Base-by-base conservation (phyloP, 2,797 vertebrate species). In the Tympanoctomys barrerae region DNA sequence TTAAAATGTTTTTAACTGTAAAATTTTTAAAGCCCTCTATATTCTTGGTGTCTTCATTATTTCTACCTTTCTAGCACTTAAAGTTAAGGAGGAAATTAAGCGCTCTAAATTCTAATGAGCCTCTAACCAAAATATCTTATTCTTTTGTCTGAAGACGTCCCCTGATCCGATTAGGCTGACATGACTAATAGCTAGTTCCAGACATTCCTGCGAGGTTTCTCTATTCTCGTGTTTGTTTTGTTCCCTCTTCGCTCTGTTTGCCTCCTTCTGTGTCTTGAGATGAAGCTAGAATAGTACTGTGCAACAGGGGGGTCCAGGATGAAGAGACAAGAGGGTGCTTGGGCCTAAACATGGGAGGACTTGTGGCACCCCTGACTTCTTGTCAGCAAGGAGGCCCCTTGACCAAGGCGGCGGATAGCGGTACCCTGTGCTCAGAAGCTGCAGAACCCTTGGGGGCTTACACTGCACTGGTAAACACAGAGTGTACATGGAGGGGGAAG, bases 71-170 rank as follows among this genome's bases (percentile, higher is more conserved):
- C 28, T 96, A 8, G 11, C 33, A 87, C 61, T 94, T 64, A 89
- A 75, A 90, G 21, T 68, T 92, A 94, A 94, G 86, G 21, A 77
- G 0, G 59, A 81, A 88, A 89, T 96, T 94, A 97, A 91, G 71
- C 57, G 77, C 26, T 79, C 42, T 86, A 93, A 68, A 83, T 94
- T 77, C 87, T 94, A 97, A 94, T 94, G 71, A 91, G 80, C 68
- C 46, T 86, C 21, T 1, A 87, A 80, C 73, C 26, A 90, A 87
- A 71, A 77, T 54, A 66, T 64, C 12, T 52, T 49, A 26, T 39
- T 80, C n/a, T 84, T 91, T 82, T 87, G 68, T 94, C 75, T 91
- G 52, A 46, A 94, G 26, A n/a, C 33, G 61, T 92, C 70, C 54
- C 95, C n/a, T n/a, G 7, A 92, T 96, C 83, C n/a, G 12, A 79